Evolutionary conservation across 2,797 vertebrate genomes (phyloP).

Genomic region (Propithecus deckenii): DNA sequence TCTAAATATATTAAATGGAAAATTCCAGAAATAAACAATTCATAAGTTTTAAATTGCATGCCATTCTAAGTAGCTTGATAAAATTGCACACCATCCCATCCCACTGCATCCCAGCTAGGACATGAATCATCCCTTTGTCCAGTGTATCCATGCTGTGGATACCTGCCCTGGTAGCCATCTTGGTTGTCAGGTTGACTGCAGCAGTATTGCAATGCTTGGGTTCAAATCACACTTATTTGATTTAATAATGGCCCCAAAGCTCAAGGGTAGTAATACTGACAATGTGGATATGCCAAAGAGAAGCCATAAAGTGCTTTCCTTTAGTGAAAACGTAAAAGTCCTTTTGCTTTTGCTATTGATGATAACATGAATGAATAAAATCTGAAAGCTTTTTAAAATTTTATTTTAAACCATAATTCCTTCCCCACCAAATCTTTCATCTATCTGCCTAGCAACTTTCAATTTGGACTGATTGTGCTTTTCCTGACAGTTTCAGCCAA

Average conservation of each 20-base stretch:
- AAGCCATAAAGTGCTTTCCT: background rate
- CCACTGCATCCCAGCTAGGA: background rate
- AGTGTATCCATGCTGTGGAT: background rate
- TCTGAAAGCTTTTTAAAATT: background rate
- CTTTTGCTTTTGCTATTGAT: background rate
- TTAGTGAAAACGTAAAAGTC: background rate
- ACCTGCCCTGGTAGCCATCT: background rate
- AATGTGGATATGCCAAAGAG: background rate
- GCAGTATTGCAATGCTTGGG: background rate
- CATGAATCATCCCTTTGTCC: background rate
- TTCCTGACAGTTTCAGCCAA: conserved; percentile 70
- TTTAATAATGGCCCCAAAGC: background rate
- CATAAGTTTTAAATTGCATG: background rate
- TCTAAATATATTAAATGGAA: background rate
- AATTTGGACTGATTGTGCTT: conserved; percentile 26
- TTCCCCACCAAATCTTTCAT: conserved; percentile 25
- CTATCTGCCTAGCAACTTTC: background rate
- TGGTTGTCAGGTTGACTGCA: background rate
- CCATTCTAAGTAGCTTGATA: background rate
- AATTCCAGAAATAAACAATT: background rate
- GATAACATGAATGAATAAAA: background rate
- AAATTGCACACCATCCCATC: background rate
- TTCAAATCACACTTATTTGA: background rate
- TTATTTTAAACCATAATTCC: conserved; percentile 30
- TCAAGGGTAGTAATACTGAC: background rate